Conservation (phyloP, 2,797 vertebrate species). For the Rhynchotus rufescens region DNA sequence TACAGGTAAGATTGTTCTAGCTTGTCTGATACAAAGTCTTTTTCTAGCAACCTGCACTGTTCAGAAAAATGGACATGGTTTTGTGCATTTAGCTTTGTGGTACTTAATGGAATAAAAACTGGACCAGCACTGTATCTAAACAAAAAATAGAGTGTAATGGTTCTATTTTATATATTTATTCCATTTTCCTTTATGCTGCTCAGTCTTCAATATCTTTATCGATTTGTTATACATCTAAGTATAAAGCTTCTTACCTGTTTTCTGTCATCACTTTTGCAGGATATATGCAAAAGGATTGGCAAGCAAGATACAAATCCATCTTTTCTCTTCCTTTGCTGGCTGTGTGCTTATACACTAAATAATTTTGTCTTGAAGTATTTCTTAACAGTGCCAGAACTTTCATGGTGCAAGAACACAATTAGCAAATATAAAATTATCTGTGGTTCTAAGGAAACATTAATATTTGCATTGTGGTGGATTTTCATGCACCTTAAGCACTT, state of each 20-base stretch:
- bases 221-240: not conserved
- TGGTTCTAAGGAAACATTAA: not conserved
- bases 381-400: not conserved
- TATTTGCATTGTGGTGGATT: not conserved
- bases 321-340: not conserved
- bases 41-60: not conserved
- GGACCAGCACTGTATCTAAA: constrained; percentile 57
- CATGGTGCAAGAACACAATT: not conserved
- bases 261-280: constrained; percentile 1
- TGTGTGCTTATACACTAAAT: not conserved
- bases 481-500: constrained; percentile 17
- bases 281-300: not conserved
- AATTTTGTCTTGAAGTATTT: constrained; percentile 22
- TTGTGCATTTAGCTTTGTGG: constrained; percentile 33
- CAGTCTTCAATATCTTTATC: not conserved
- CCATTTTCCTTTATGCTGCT: constrained; percentile 68
- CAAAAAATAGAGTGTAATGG: constrained; percentile 57
- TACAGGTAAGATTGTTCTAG: not conserved
- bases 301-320: not conserved
- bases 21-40: not conserved
- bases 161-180: constrained; percentile 56
- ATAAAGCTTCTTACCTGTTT: constrained; percentile 3
- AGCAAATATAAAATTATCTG: not conserved
- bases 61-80: not conserved
- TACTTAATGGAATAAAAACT: constrained; percentile 21